phyloP scores from a whole-genome alignment of 2,113 vertebrate genomes.

The Urocolius indicus region DNA sequence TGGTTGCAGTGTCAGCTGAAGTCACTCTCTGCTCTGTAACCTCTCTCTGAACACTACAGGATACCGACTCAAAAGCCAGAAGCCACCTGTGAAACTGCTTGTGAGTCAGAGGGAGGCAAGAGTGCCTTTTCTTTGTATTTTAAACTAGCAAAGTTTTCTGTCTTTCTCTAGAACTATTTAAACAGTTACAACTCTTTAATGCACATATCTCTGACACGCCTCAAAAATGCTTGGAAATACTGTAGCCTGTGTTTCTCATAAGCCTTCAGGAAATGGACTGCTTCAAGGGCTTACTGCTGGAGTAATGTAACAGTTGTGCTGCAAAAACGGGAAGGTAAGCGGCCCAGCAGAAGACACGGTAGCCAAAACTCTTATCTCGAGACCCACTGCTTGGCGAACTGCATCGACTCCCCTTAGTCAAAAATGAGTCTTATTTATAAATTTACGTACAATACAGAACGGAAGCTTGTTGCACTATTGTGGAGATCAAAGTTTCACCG shows the following conservation, averaged over 20 bases:
- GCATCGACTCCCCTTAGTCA: conserved; percentile 1
- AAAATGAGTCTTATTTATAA: not conserved
- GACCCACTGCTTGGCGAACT: not conserved
- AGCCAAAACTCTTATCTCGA: conserved; percentile 13
- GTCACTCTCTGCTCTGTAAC: not conserved
- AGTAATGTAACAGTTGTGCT: not conserved
- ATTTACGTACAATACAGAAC: not conserved
- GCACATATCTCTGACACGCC: not conserved
- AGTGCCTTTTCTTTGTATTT: not conserved
- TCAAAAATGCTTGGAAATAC: not conserved
- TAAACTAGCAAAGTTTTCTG: not conserved
- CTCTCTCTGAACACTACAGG: not conserved
- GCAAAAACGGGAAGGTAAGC: not conserved
- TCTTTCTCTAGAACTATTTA: not conserved
- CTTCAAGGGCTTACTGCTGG: not conserved
- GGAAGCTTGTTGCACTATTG: not conserved
- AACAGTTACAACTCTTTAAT: not conserved
- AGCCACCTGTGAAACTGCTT: not conserved
- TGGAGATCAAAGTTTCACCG: not conserved
- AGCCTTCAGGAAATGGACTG: not conserved
- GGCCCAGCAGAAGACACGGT: not conserved
- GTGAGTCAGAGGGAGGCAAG: not conserved
- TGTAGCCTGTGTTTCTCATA: not conserved
- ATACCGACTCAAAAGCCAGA: not conserved
- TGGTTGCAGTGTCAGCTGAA: not conserved